Conservation (phyloP, 1,140 invertebrate genomes). For the Lucilia sericata region DNA sequence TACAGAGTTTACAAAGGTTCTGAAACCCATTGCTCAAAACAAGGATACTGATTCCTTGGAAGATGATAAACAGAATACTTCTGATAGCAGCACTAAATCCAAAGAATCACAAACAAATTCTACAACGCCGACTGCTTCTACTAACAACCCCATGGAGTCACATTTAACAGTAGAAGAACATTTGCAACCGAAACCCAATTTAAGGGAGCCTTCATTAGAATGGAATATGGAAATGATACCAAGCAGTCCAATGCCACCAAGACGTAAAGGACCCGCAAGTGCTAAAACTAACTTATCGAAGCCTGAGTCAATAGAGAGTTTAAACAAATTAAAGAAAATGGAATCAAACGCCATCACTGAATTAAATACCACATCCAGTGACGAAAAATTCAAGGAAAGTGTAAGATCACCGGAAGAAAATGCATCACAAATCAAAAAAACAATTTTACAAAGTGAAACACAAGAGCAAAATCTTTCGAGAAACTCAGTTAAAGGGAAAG, state of each 20-base stretch:
- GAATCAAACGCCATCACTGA: not conserved
- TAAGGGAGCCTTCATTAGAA: conserved; percentile 52
- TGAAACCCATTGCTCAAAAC: not conserved
- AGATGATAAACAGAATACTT: not conserved
- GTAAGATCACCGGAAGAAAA: not conserved
- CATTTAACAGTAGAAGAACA: not conserved
- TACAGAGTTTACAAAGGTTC: conserved; percentile 15
- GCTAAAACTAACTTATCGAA: not conserved
- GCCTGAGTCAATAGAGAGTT: not conserved
- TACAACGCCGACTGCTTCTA: too few species aligned
- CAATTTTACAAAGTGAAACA: not conserved
- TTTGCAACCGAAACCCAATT: not conserved
- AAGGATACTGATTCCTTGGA: not conserved
- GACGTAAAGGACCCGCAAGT: conserved; percentile 25
- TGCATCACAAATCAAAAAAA: too few species aligned
- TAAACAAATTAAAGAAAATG: conserved; percentile 20
- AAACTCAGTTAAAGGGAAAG: not conserved
- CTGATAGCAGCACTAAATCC: not conserved
- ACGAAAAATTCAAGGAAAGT: not conserved
- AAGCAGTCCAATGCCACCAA: conserved; percentile 59
- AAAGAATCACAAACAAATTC: not conserved
- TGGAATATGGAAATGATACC: conserved; percentile 66
- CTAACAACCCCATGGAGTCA: too few species aligned
- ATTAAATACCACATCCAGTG: not conserved
- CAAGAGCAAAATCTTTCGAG: not conserved